phyloP scores from a whole-genome alignment of 2,888 invertebrate species.

The Dinocampus coccinellae region DNA sequence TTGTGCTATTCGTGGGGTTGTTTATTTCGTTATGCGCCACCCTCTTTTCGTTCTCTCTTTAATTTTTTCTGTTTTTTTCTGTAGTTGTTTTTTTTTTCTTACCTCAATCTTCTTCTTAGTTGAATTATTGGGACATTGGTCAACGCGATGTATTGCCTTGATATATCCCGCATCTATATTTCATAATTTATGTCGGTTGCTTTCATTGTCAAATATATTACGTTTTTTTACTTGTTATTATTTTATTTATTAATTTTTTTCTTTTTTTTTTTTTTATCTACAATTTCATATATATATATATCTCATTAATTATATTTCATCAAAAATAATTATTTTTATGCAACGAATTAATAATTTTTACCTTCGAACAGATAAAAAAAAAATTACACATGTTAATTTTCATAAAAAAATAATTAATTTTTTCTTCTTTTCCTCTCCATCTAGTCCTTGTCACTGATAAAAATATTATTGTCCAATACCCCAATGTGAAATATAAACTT shows the following conservation, averaged over 20 bases:
- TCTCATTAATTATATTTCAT: background rate
- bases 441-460: too few relatives aligned
- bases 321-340: too few relatives aligned
- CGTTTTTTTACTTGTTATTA: too few relatives aligned
- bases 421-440: too few relatives aligned
- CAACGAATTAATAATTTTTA: conserved; percentile 11
- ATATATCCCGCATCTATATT: conserved; percentile 43
- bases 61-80: conserved; percentile 39
- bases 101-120: conserved; percentile 41
- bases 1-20: conserved; percentile 44
- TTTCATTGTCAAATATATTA: background rate
- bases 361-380: background rate
- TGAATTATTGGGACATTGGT: conserved; percentile 45
- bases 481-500: too few relatives aligned
- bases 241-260: background rate
- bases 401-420: conserved; percentile 14
- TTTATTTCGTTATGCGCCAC: conserved; percentile 30
- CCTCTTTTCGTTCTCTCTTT: conserved; percentile 22
- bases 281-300: background rate
- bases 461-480: too few relatives aligned
- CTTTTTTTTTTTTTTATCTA: background rate
- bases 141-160: conserved; percentile 39
- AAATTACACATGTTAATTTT: background rate
- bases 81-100: background rate
- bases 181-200: background rate